These are phyloP conservation scores for Ailuropoda melanoleuca DNA, from an alignment of 2,113 vertebrate species.

Conservation along the genomic window DNA sequence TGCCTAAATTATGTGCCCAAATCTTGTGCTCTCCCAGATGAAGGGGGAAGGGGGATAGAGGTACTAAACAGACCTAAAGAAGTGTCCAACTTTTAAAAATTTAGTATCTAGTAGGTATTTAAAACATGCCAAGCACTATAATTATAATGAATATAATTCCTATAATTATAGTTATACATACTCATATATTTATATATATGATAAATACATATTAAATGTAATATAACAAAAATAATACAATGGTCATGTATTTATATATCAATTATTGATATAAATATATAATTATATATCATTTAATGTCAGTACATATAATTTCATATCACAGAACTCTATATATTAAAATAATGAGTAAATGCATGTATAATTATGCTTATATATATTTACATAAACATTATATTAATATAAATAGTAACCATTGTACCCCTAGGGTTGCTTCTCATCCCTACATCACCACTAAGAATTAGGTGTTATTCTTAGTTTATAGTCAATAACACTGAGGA, in stretches of 20 bases:
- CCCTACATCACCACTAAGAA: background rate
- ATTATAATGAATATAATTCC: background rate
- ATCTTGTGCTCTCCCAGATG: background rate
- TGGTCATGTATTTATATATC: background rate
- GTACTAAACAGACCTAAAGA: background rate
- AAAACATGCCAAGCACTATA: background rate
- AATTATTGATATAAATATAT: background rate
- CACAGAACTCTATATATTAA: background rate
- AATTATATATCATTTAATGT: background rate
- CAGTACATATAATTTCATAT: background rate
- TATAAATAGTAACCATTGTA: background rate
- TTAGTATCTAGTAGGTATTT: background rate
- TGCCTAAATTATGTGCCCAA: background rate
- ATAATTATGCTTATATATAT: background rate
- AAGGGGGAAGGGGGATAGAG: background rate
- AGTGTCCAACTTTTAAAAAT: background rate
- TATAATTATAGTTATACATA: background rate
- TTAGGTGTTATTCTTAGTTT: background rate
- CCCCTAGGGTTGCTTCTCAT: background rate
- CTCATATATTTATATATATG: background rate
- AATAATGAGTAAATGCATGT: background rate
- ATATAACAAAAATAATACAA: background rate
- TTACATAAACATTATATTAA: background rate
- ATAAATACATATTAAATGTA: background rate
- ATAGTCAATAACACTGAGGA: background rate